Base-by-base conservation (phyloP, 1,140 invertebrate genomes). In the Araneus ventricosus region DNA sequence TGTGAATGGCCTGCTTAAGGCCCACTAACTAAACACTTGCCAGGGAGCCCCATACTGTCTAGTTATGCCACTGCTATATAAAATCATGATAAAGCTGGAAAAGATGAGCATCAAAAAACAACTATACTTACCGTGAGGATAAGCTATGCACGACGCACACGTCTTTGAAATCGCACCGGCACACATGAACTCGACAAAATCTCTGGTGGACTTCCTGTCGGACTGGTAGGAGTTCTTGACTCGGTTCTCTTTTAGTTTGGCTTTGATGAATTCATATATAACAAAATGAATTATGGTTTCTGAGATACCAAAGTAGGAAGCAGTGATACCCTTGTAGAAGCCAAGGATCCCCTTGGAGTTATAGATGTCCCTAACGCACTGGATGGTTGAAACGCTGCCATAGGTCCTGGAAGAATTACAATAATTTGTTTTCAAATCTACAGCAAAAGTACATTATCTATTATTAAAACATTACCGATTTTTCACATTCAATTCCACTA, bases 251-350 rank as follows among this genome's bases (percentile, higher is more conserved):
- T 95, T 70, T 94, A 98, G 95, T 95, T 97, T 97, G 8, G 97
- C 97, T 96, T 99, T 99, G 82, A 99, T 97, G 34, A 98, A 97
- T 96, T 99, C 99, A 95, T 99, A 99, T 94, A 99, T 98, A 63
- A 99, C 99, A 96, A 99, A 99, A 96, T 99, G 99, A 85, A 99
- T 97, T 92, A 99, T 98, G 1, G 99, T 99, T 96, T 99, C 99
- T 41, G 98, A 98, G 94, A 99, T 99, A 84, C 99, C 99, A 96
- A 99, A 97, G 96, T 99, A 99, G 4, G 99, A 99, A 0, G 99
- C 99, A 4, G 98, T 98, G 94, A 99, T 99, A 57, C 99, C 99
- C 96, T 99, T 99, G 96, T 99, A 99, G 95, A 99, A 99, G 67
- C 98, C 99, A 87, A 96, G 95, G 82, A 99, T 96, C 93, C 99